These are phyloP conservation scores for Enteromius argenteus DNA, from an alignment of 2,797 vertebrate genomes.

Conservation along the genomic window DNA sequence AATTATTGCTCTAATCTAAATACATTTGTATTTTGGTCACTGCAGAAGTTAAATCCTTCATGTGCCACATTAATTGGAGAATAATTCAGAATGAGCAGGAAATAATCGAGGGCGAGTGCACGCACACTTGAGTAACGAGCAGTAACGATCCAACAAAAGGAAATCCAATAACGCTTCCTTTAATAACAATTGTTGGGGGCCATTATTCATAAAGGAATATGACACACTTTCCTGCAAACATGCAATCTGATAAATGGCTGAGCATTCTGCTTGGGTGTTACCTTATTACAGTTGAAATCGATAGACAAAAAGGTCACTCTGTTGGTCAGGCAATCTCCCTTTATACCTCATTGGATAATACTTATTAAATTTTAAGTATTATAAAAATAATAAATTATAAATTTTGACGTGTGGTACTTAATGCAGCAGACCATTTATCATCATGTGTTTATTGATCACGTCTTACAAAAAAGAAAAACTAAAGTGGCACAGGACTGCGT, in stretches of 20 bases:
- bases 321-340: conserved; percentile 10
- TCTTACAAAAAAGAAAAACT: not conserved
- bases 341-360: conserved; percentile 1
- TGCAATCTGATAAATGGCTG: conserved; percentile 37
- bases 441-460: not conserved
- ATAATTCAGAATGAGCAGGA: conserved; percentile 46
- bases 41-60: conserved; percentile 3
- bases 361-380: not conserved
- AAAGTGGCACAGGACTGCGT: not conserved
- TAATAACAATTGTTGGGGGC: conserved; percentile 18
- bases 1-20: not conserved
- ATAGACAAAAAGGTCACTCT: conserved; percentile 43
- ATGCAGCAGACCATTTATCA: not conserved
- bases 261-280: not conserved
- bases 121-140: conserved; percentile 5
- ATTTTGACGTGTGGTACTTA: not conserved
- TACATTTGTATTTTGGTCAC: not conserved
- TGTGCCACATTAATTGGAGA: conserved; percentile 11
- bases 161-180: conserved; percentile 34
- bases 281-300: conserved; percentile 44
- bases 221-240: conserved; percentile 35
- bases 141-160: conserved; percentile 36
- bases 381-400: not conserved
- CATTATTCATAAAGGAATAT: conserved; percentile 44
- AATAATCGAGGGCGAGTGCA: conserved; percentile 6